phyloP scores from a whole-genome alignment of 1,140 invertebrate species.

The Drosophila nigrodunni region DNA sequence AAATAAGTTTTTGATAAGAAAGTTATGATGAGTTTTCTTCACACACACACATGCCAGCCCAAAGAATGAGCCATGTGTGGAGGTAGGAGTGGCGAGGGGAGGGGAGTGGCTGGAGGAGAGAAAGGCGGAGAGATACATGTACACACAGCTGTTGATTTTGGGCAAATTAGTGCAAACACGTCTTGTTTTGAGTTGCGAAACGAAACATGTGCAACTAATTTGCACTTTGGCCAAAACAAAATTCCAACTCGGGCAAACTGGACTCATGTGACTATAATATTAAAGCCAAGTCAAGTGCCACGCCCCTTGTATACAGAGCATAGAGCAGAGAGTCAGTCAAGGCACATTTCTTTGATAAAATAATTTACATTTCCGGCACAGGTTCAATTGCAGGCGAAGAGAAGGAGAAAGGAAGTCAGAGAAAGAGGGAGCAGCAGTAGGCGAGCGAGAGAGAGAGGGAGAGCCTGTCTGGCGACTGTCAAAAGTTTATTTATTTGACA shows the following conservation, averaged over 20 bases:
- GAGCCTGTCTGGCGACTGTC: conserved; percentile 72
- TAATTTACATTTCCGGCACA: conserved; percentile 63
- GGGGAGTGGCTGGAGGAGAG: neutral
- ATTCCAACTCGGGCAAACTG: conserved; percentile 10
- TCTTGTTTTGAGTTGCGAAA: conserved; percentile 75
- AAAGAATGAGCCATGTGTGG: too few relatives aligned
- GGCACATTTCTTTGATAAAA: conserved; percentile 41
- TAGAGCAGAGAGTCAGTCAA: neutral
- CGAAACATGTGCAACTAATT: conserved; percentile 82
- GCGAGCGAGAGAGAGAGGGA: neutral
- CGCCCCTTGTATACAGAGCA: conserved; percentile 11
- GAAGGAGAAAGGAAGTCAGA: neutral
- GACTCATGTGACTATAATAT: conserved; percentile 6
- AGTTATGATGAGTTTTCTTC: conserved; percentile 81
- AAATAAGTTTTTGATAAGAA: conserved; percentile 82
- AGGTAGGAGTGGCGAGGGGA: neutral
- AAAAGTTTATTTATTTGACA: conserved; percentile 82
- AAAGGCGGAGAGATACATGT: conserved; percentile 48
- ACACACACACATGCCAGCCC: conserved; percentile 44
- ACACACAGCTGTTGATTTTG: conserved; percentile 80
- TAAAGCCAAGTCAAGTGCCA: conserved; percentile 7
- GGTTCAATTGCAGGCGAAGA: neutral
- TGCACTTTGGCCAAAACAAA: conserved; percentile 56
- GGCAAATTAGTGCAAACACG: conserved; percentile 82
- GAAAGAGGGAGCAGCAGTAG: neutral